Base-by-base conservation (phyloP, 2,888 invertebrate genomes). In the Drosophila bunnanda region DNA sequence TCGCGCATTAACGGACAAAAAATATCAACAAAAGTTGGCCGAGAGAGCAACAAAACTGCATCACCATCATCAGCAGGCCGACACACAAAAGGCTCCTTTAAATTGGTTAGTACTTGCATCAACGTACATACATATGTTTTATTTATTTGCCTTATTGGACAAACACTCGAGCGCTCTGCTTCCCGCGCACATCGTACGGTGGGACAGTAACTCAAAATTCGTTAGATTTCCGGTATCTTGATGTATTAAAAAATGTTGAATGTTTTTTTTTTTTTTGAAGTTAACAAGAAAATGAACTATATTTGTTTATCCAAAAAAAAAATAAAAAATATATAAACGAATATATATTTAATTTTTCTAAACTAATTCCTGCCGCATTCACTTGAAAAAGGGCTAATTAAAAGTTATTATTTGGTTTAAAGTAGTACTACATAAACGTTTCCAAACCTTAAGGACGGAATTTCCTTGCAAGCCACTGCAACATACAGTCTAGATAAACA, bases 31-130 rank as follows among this genome's bases (percentile, higher is more conserved):
- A 65, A 50, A 65, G 41, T 67, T 55, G 41, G 34, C 53, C 41
- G 22, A 53, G 39, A 9, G 15, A 50, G 32, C 32, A 53, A 30
- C 32, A 50, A 15, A 57, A 57, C 39, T 57, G 30, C 59, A 58
- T 28, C 28, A 5, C 10, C 46, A 17, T 28, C 25, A 30, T 15
- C 20, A 28, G 10, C n/a, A 13, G 34, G 61, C 39, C 39, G 32
- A 20, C 34, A 61, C 13, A 54, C 13, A 22, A 53, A 39, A 48
- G 62, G n/a, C 36, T 55, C 54, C 60, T 68, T 58, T 60, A 53
- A 81, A 76, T 88, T 79, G 89, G 89, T 87, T 46, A 64, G 79
- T 76, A 79, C 46, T 72, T 64, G 22, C 57, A 57, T 32, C 32
- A 22, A 20, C n/a, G n/a, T n/a, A n/a, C n/a, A n/a, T n/a, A n/a